Base-by-base conservation (phyloP, 2,113 vertebrate genomes). In the Actinemys pallida region DNA sequence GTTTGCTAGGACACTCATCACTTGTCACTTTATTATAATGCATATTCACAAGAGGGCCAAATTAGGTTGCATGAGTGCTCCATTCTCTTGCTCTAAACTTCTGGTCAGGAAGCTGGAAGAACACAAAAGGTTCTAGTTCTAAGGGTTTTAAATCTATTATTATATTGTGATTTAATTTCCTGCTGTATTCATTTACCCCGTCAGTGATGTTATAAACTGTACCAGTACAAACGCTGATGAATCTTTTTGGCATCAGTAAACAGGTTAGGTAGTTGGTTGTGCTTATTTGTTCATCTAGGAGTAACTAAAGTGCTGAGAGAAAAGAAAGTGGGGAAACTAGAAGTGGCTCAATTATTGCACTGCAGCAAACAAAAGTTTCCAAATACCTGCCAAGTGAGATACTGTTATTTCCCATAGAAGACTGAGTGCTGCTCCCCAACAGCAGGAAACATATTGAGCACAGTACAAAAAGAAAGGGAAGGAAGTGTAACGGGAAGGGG, bases 231-330 rank as follows among this genome's bases (percentile, higher is more conserved):
- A 92, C 57, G 82, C 25, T 47, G 53, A 42, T 75, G 72, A 39
- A 4, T 54, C 93, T 80, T 54, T 82, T 29, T 50, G 42, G 3
- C 47, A 50, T 47, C 56, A 16, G 2, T 79, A 20, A 0, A 19
- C 5, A 87, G 10, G 14, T 2, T 76, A 87, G 27, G 91, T 88
- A 72, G 25, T 4, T 12, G 53, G 75, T 78, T 53, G 2, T 50
- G 59, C 83, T 75, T 87, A 53, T 83, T 88, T 89, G 3, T 86
- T 94, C 39, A 75, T 22, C 88, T 31, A 79, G 92, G 90, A 92
- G 2, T 6, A 89, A 42, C 0, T 2, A 93, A 93, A 72, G 57
- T 47, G 3, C 57, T 52, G 1, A 92, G 94, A 87, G 42, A 0
- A 82, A 72, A 72, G 2, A 87, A 87, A 89, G 16, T 39, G 20